phyloP scores from a whole-genome alignment of 2,888 invertebrate genomes.

The Phaedon cochleariae region DNA sequence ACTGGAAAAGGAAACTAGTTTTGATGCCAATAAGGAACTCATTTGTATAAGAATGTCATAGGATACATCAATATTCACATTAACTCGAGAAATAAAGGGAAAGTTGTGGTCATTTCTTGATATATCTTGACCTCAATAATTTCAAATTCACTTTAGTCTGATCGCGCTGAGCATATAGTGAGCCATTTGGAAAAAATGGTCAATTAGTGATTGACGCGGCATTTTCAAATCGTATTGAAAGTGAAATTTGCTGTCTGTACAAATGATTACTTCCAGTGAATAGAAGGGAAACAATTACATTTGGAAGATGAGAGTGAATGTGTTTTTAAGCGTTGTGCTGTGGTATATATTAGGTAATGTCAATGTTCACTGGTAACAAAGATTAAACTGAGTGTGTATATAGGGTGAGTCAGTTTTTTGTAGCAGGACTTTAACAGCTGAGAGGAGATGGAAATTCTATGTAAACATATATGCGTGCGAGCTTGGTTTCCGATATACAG shows the following conservation, averaged over 20 bases:
- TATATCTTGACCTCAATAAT: conserved; percentile 37
- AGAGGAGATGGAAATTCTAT: too few species aligned
- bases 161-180: conserved; percentile 22
- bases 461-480: too few species aligned
- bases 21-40: conserved; percentile 15
- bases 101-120: conserved; percentile 29
- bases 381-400: not conserved
- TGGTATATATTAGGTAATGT: conserved; percentile 37
- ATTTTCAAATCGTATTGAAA: conserved; percentile 22
- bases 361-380: too few species aligned
- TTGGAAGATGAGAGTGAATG: conserved; percentile 39
- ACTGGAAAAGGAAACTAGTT: conserved; percentile 32
- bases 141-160: conserved; percentile 29
- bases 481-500: too few species aligned
- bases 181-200: conserved; percentile 19
- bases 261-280: conserved; percentile 1
- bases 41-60: conserved; percentile 6
- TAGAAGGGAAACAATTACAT: conserved; percentile 10
- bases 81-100: conserved; percentile 39
- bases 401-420: too few species aligned
- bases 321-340: conserved; percentile 30
- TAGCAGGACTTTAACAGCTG: too few species aligned
- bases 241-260: conserved; percentile 25
- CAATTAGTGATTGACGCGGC: conserved; percentile 15
- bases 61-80: conserved; percentile 27